These are phyloP conservation scores for Brachionus koreanus DNA, from an alignment of 1,140 invertebrate genomes.

Conservation along the genomic window DNA sequence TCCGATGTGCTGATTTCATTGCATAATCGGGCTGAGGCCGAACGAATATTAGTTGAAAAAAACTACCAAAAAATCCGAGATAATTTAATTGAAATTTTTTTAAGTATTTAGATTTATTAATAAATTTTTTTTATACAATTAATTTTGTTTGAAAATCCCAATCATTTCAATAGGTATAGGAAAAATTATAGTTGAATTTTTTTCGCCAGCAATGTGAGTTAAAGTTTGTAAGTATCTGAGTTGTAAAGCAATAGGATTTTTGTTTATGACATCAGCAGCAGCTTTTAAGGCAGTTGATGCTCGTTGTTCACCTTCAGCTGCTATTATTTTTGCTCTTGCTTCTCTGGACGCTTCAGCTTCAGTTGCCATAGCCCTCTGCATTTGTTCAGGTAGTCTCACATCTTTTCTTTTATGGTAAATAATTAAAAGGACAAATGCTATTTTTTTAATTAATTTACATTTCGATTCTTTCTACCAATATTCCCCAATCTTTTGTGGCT, in stretches of 20 bases:
- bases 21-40: slow-evolving; percentile 61
- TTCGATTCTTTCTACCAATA: slow-evolving; percentile 32
- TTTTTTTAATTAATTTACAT: slow-evolving; percentile 14
- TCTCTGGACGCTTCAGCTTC: slow-evolving; percentile 54
- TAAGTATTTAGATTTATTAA: slow-evolving; percentile 56
- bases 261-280: slow-evolving; percentile 40
- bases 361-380: slow-evolving; percentile 54
- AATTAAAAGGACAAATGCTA: too few species aligned
- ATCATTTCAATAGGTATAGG: slow-evolving; percentile 87
- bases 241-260: slow-evolving; percentile 73
- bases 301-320: slow-evolving; percentile 45
- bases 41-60: slow-evolving; percentile 62
- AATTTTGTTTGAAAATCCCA: slow-evolving; percentile 49
- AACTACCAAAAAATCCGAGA: slow-evolving; percentile 63
- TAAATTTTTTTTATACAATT: not conserved
- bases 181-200: slow-evolving; percentile 96
- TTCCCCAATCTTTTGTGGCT: slow-evolving; percentile 28
- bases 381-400: slow-evolving; percentile 49
- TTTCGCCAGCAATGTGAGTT: slow-evolving; percentile 90
- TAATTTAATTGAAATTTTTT: slow-evolving; percentile 60
- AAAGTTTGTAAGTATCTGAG: slow-evolving; percentile 74
- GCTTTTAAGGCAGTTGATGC: slow-evolving; percentile 40
- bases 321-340: slow-evolving; percentile 52
- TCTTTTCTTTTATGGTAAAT: slow-evolving; percentile 45
- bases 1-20: slow-evolving; percentile 63